A percentile compares a stretch with the other conserved stretches of the same genome.
Evolutionary conservation across 2,888 invertebrate species (phyloP).

Genomic region (Drosophila engyochracea): DNA sequence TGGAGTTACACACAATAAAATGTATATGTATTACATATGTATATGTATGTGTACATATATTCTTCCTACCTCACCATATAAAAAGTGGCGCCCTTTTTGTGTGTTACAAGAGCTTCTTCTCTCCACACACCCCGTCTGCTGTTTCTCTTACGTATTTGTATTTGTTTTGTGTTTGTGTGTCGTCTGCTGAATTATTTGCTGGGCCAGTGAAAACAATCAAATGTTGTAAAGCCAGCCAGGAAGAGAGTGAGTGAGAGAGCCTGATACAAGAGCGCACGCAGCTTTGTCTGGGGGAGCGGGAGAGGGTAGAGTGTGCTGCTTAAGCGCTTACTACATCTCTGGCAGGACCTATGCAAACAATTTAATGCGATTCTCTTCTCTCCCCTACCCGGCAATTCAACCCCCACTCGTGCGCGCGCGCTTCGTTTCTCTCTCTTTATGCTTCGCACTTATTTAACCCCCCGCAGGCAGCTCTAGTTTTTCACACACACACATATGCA

Average conservation of each 20-base stretch:
- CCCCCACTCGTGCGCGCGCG: conserved; percentile 70
- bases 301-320: conserved; percentile 33
- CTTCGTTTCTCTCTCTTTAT: conserved; percentile 40
- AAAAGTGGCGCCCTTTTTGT: conserved; percentile 78
- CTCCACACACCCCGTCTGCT: conserved; percentile 30
- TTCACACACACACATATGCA: conserved; percentile 42
- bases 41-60: conserved; percentile 19
- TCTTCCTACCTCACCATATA: conserved; percentile 76
- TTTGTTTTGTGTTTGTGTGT: conserved; percentile 52
- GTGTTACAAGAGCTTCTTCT: conserved; percentile 43
- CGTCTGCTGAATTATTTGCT: conserved; percentile 75
- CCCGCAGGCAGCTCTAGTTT: conserved; percentile 48
- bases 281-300: conserved; percentile 13
- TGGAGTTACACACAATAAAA: conserved; percentile 42
- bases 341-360: conserved; percentile 74
- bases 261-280: conserved; percentile 8
- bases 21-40: conserved; percentile 25
- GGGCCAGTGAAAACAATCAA: conserved; percentile 66
- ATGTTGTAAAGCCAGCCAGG: conserved; percentile 36
- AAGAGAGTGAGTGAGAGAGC: conserved; percentile 25
- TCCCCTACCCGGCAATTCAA: conserved; percentile 19
- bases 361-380: conserved; percentile 15
- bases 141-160: conserved; percentile 16
- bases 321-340: conserved; percentile 69
- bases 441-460: conserved; percentile 52